Base-by-base conservation (phyloP, 2,888 invertebrate genomes). In the Eretmocerus hayati region DNA sequence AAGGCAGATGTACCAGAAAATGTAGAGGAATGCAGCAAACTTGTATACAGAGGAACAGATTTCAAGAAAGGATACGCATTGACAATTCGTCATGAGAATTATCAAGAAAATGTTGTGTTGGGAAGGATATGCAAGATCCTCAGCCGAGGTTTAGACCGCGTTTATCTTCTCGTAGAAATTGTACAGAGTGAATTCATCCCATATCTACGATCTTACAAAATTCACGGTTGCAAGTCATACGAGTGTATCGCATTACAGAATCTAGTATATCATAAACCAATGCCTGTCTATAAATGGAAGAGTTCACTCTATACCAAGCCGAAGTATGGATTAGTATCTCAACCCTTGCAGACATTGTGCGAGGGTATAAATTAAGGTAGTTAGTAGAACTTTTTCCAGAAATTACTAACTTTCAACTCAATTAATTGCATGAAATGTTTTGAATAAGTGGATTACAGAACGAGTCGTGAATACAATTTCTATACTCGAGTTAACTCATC, bases 281-380 rank as follows among this genome's bases (percentile, higher is more conserved):
- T 58, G 35, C 37, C 50, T 20, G 32, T 52, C 5, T 55, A 58
- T 35, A 49, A 48, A 18, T 21, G 42, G n/a, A 36, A 44, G 4
- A 45, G 50, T 26, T 38, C 39, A 32, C 23, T 52, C 8, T 55
- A 42, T 35, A 42, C 56, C 2, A 58, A 55, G 42, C 52, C 53
- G 4, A 21, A 30, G 4, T 44, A 47, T 39, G 53, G 46, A 23
- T 48, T 57, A 21, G 46, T 52, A 36, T 19, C n/a, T 5, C n/a
- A 39, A 15, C 13, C 3, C 4, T 15, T 48, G 21, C 46, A 50
- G 42, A n/a, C n/a, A n/a, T n/a, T n/a, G n/a, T n/a, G n/a, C n/a
- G n/a, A n/a, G n/a, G n/a, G n/a, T n/a, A n/a, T n/a, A n/a, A n/a
- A n/a, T n/a, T n/a, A n/a, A n/a, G n/a, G n/a, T n/a, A n/a, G n/a